Evolutionary conservation across 2,113 vertebrate genomes (phyloP), one percentile per base, ranked within the genome.

Genomic region (Catharus minimus): DNA sequence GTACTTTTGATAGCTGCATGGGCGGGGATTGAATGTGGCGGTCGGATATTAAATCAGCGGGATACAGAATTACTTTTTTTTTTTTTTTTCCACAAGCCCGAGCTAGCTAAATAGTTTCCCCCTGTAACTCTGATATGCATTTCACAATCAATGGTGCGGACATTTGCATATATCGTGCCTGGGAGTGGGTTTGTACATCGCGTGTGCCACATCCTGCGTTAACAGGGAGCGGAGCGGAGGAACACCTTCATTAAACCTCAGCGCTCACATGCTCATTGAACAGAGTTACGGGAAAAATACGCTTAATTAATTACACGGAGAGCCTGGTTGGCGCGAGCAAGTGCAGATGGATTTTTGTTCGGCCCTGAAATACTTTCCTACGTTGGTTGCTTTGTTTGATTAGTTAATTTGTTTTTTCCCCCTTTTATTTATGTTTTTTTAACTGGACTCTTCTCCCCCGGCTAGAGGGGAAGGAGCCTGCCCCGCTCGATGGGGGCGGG

Each of bases 31-130:
- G 95, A 89, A 75, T 49, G 88, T 36, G 57, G 76, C 96, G 94
- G 96, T 96, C 90, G 82, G 95, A 90, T 95, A 95, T 95, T 95
- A 96, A 97, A 96, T 79, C 95, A 93, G 96, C 95, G 82, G 96
- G 97, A 93, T 90, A 68, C 88, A 82, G 95, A 95, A 95, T 76
- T 92, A 85, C 90, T 94, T 94, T 93, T 80, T 88, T 82, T 87
- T 74, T 61, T 80, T 65, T 61, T 50, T 65, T 55, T 4, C 61
- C 91, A 36, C 89, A 39, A 86, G 78, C 65, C 56, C 55, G 44
- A 89, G 93, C 76, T 57, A 26, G 80, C 89, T 38, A 76, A 95
- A 69, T 60, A 84, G 77, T 71, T 73, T 75, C 43, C 22, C 76
- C 46, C 76, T 94, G 84, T 56, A 91, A 92, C 83, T 92, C 91